Base-by-base conservation (phyloP, 2,888 invertebrate species). In the Mactromeris polynyma region DNA sequence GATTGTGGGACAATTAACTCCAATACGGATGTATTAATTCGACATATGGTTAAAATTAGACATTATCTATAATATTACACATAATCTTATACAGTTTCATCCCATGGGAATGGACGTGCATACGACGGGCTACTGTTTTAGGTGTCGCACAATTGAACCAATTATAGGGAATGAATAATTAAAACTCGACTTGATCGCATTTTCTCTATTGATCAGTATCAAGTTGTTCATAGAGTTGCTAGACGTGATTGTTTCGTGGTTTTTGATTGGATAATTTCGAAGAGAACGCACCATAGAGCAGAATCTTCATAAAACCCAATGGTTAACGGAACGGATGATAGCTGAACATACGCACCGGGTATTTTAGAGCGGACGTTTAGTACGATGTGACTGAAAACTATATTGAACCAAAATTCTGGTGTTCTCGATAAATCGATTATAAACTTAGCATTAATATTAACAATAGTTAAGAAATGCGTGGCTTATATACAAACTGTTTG, bases 91-190 rank as follows among this genome's bases (percentile, higher is more conserved):
- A 26, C 19, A 51, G 9, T 64, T 64, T 7, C 58, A 21, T 64
- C 26, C 58, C 26, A 4, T 9, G 2, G 58, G 26, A 26, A 26
- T n/a, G 26, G 9, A 64, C 26, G 9, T 64, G 58, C 58, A 26
- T 26, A 26, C 9, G 26, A 26, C 58, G n/a, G 1, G 9, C 26
- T 64, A 64, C n/a, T 9, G 2, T 64, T 64, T 26, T n/a, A n/a
- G 58, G 0, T 26, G 26, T 64, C 58, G 58, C 26, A 64, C 58
- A 64, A 64, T 64, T 64, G 58, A 64, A 64, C 26, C 58, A 64
- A 64, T 64, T 64, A 26, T 64, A 26, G n/a, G n/a, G 19, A 73
- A 33, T 73, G 36, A 73, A 73, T 73, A 73, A 73, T 73, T 73
- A 33, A 73, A 73, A 17, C 11, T 2, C 26, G 36, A 36, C 73